A percentile compares a stretch with the other conserved stretches of the same genome.
Conservation (phyloP, 2,113 vertebrate genomes). For the Chlamydotis undulata region DNA sequence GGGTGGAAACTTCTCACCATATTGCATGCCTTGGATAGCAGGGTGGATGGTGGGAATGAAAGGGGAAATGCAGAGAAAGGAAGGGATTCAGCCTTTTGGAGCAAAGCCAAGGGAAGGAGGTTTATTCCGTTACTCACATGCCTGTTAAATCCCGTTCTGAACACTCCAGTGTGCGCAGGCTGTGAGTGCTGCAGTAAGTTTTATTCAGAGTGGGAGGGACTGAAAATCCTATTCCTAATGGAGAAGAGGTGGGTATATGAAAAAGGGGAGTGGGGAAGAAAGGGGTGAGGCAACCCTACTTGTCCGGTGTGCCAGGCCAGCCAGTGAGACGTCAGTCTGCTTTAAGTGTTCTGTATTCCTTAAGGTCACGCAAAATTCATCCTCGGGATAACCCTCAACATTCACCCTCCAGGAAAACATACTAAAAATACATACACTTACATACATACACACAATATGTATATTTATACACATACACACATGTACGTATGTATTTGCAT, state of each 20-base stretch:
- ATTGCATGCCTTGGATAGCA: not conserved
- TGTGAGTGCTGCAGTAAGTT: not conserved
- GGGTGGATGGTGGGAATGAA: not conserved
- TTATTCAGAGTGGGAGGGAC: not conserved
- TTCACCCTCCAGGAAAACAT: not conserved
- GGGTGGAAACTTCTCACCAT: not conserved
- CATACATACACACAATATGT: not conserved
- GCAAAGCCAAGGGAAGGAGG: not conserved
- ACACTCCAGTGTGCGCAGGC: not conserved
- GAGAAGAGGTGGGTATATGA: not conserved
- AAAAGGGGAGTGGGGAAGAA: not conserved
- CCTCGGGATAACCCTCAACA: not conserved
- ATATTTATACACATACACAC: not conserved
- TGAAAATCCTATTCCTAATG: not conserved
- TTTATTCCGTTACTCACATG: not conserved
- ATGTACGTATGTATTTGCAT: not conserved
- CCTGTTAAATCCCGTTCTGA: conserved; percentile 3
- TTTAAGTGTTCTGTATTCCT: not conserved
- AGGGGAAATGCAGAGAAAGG: not conserved
- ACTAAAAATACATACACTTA: not conserved
- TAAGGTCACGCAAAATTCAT: not conserved
- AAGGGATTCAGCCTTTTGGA: not conserved
- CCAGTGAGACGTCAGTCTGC: not conserved
- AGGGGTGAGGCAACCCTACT: not conserved
- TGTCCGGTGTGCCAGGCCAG: not conserved